phyloP scores from a whole-genome alignment of 1,140 invertebrate genomes.

The Saxidomus purpurata region DNA sequence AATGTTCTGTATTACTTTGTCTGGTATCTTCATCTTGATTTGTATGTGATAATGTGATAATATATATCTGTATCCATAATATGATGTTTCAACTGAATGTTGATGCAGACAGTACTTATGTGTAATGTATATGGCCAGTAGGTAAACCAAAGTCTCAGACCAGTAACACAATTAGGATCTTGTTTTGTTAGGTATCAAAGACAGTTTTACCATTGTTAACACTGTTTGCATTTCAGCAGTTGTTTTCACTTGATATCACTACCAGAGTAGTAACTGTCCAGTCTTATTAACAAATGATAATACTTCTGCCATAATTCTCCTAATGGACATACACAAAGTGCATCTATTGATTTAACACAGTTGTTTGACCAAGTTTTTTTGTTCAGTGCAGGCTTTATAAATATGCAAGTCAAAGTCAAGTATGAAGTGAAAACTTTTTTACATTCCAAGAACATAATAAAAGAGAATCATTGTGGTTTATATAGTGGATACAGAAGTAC shows the following conservation, averaged over 20 bases:
- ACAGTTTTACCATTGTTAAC: conserved; percentile 27
- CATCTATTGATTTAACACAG: background rate
- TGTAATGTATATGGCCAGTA: background rate
- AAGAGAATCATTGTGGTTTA: background rate
- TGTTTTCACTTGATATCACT: conserved; percentile 19
- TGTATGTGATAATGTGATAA: too few species aligned
- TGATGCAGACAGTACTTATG: too few species aligned
- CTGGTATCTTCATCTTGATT: background rate
- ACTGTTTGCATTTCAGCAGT: background rate
- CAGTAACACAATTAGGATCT: background rate
- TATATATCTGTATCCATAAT: too few species aligned
- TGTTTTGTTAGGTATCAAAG: conserved; percentile 30
- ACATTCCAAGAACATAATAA: too few species aligned
- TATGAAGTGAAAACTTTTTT: too few species aligned
- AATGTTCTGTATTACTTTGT: background rate
- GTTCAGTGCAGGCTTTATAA: too few species aligned
- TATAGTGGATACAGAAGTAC: background rate
- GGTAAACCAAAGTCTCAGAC: background rate
- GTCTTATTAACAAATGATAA: background rate
- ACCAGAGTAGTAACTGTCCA: conserved; percentile 1
- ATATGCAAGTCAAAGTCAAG: too few species aligned
- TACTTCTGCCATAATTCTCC: background rate
- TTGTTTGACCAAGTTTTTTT: too few species aligned
- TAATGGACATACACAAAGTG: background rate
- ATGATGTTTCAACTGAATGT: too few species aligned